phyloP scores from a whole-genome alignment of 2,113 vertebrate genomes.

The Hepsetus odoe region DNA sequence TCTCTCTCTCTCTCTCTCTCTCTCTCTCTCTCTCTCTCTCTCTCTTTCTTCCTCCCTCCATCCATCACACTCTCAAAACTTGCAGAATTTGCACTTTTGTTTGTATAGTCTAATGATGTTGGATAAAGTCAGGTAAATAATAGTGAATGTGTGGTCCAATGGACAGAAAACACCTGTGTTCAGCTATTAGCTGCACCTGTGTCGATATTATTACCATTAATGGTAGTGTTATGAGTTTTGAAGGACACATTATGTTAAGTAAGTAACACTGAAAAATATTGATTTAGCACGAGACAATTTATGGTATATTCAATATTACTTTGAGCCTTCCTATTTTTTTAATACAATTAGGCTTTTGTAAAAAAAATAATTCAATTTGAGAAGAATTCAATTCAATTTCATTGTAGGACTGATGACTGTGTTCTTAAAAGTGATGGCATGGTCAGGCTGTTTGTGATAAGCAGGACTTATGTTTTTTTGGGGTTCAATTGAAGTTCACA shows the following conservation, averaged over 20 bases:
- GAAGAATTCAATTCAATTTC: too few species aligned
- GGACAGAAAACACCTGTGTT: neutral
- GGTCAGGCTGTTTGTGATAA: too few species aligned
- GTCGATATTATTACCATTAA: neutral
- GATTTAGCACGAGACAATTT: neutral
- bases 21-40: neutral
- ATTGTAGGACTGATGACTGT: too few species aligned
- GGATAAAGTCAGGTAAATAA: neutral
- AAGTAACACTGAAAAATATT: neutral
- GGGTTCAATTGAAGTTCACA: too few species aligned
- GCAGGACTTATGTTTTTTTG: too few species aligned
- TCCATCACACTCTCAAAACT: constrained; percentile 3
- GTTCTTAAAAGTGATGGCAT: too few species aligned
- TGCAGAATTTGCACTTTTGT: too few species aligned
- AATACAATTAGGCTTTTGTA: too few species aligned
- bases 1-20: neutral
- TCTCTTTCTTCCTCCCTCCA: neutral
- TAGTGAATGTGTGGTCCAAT: neutral
- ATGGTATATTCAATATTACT: neutral
- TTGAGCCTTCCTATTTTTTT: neutral
- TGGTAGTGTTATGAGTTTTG: neutral
- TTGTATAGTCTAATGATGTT: constrained; percentile 32
- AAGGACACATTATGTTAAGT: neutral
- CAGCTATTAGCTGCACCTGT: constrained; percentile 12
- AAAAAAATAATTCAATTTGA: too few species aligned